phyloP scores from a whole-genome alignment of 1,140 invertebrate genomes.

The Drosophila dunni region DNA sequence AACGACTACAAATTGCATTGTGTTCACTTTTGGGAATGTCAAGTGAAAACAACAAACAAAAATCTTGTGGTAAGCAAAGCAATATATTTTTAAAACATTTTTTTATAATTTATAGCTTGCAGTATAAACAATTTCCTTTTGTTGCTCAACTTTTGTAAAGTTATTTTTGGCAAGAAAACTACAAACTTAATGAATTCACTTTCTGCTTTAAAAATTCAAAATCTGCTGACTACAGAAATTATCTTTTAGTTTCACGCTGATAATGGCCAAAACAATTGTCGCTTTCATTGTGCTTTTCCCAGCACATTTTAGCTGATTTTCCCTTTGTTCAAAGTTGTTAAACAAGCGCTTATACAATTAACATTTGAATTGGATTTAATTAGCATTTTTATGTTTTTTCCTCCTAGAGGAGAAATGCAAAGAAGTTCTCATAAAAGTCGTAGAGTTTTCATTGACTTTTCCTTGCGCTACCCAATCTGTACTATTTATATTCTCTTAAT shows the following conservation, averaged over 20 bases:
- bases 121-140: no score
- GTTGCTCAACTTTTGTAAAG: not conserved
- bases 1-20: conserved; percentile 55
- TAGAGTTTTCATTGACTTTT: conserved; percentile 44
- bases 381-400: conserved; percentile 61
- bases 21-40: conserved; percentile 14
- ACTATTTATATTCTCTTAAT: conserved; percentile 56
- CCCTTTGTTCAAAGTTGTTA: conserved; percentile 7
- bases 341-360: conserved; percentile 20
- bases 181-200: not conserved
- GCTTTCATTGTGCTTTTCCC: not conserved
- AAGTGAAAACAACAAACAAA: not conserved
- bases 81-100: not conserved
- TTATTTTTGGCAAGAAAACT: no score
- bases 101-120: conserved; percentile 9
- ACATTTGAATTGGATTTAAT: conserved; percentile 72
- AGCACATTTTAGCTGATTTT: conserved; percentile 1
- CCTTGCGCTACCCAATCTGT: conserved; percentile 30
- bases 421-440: conserved; percentile 59
- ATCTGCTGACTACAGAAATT: not conserved
- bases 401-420: conserved; percentile 1
- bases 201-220: no score
- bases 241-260: not conserved
- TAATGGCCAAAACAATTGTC: conserved; percentile 6
- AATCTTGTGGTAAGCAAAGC: conserved; percentile 1